Evolutionary conservation across 2,888 invertebrate species (phyloP), one percentile per base, ranked within the genome.

Genomic region (Pammene aurita): DNA sequence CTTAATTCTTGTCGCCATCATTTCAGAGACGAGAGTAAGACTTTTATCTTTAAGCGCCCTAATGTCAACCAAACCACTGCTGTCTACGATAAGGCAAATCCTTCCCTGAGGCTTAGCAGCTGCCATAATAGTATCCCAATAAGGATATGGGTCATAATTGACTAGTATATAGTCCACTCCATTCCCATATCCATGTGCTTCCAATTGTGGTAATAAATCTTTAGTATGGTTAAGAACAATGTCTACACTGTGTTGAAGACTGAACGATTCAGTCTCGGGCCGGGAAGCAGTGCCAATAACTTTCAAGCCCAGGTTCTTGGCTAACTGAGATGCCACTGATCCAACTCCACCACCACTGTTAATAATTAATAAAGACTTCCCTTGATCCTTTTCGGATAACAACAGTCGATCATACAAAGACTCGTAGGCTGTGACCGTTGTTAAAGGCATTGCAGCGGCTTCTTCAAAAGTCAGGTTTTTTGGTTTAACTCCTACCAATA

Each of bases 261-360:
- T 82, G 74, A 87, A 92, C 7, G 77, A 76, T 55, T 76, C 73
- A 0, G 86, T 85, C 78, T 89, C 90, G 5, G 80, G 77, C 0
- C 90, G 79, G 5, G 92, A 89, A 5, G 87, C 90, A 5, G 92
- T 92, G 11, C 91, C 92, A 55, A 92, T 89, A 0, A 92, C 90
- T 69, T 79, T 85, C 0, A 92, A 78, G 0, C 89, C 90, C 13
- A 87, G 74, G 70, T 86, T 82, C 70, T 84, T 88, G 0, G 84
- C 89, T 9, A 91, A 70, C 72, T 92, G 92, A 16, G 87, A 82
- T 9, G 91, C 90, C 0, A 91, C 77, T 7, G 90, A 85, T 0
- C 92, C 92, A 0, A 91, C 91, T 34, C 92, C 92, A 0, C 91
- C 92, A 1, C 85, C 88, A 72, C 91, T 92, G 67, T 91, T 92